Percentiles rank a stretch among this genome's conserved stretches.
Conservation (phyloP, 2,113 vertebrate genomes). For the Labrus mixtus region DNA sequence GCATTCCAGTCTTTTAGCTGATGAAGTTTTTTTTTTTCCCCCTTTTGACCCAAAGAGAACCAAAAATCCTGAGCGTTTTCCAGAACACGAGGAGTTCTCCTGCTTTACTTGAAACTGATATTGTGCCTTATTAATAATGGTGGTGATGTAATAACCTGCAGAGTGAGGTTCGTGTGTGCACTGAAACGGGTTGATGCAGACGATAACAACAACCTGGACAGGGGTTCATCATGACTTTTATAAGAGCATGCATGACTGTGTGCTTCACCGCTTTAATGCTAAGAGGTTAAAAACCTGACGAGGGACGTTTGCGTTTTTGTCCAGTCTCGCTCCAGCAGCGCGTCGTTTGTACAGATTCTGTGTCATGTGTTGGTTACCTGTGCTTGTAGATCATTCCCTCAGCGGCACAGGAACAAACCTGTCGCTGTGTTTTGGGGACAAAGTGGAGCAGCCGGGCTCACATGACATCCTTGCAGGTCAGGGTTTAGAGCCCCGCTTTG, state of each 20-base stretch:
- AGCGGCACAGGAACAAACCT: constrained; percentile 39
- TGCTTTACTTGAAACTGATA: neutral
- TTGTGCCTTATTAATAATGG: neutral
- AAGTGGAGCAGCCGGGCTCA: constrained; percentile 51
- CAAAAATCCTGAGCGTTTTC: too few relatives aligned
- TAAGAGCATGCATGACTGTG: neutral
- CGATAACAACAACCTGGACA: neutral
- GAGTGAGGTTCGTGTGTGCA: neutral
- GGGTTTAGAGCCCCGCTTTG: constrained; percentile 59
- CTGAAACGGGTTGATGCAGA: neutral
- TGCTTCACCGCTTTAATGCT: neutral
- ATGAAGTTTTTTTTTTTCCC: neutral
- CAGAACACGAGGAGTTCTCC: neutral
- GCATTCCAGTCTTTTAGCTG: neutral
- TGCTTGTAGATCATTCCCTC: constrained; percentile 26
- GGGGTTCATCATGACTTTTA: neutral
- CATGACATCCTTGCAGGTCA: constrained; percentile 59
- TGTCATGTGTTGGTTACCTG: neutral
- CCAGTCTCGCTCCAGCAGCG: neutral
- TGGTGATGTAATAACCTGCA: neutral
- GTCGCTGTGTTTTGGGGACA: constrained; percentile 63
- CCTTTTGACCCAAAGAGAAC: too few relatives aligned
- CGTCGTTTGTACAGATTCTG: neutral
- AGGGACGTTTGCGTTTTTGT: neutral
- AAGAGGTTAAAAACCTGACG: too few relatives aligned